Evolutionary conservation across 2,113 vertebrate species (phyloP), one percentile per base, ranked within the genome.

Genomic region (Ochotona curzoniae): DNA sequence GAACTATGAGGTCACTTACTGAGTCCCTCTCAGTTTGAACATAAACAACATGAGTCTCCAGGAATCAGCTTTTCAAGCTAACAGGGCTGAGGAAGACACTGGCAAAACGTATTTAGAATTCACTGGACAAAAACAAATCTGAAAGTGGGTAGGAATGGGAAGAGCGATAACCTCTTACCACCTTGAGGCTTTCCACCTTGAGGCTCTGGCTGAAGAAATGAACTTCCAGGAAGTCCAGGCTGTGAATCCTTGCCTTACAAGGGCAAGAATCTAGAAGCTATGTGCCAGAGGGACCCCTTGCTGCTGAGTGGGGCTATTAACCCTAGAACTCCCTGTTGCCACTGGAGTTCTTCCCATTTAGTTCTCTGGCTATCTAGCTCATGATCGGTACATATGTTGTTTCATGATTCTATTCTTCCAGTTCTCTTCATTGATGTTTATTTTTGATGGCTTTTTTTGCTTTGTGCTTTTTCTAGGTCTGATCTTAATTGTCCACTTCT

Each of bases 221-320:
- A 95, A 79, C 87, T 92, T 78, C 67, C 49, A 35, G 69, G 84
- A 87, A 60, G 66, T 75, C 85, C 25, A 10, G 0, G 54, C 82
- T 90, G 81, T 93, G 94, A 94, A 89, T 91, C 75, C 60, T 83
- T 86, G 80, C 94, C 93, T 80, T 81, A 1, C 1, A 25, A 83
- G 91, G 73, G 89, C 84, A 89, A 7, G 87, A n/a, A 76, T 85
- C 26, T 14, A 89, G 93, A 67, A 57, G 30, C 26, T 7, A 7
- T 8, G 25, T 91, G 89, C 95, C 95, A 91, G 32, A 74, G 94
- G 94, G 96, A 87, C 93, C 93, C 94, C 94, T 95, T 96, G 69
- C 76, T 94, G 87, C 74, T 74, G 83, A 94, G n/a, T 44, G 57
- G 69, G 81, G 64, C 84, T 89, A 84, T 96, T 96, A 92, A 95